These are phyloP conservation scores for Syncerus caffer DNA, from an alignment of 2,797 vertebrate species.

Conservation along the genomic window DNA sequence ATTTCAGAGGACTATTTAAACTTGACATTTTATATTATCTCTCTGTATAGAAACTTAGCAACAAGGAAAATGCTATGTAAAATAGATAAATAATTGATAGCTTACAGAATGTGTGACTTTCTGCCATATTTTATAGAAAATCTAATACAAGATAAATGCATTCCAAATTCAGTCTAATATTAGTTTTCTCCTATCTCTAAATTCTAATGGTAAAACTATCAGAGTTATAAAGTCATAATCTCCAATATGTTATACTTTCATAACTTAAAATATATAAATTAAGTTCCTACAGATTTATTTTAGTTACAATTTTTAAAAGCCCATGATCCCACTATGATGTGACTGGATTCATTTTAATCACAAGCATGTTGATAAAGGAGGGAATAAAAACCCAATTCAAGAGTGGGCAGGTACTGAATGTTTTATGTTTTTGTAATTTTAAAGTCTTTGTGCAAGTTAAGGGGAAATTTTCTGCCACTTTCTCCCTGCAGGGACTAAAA, in stretches of 20 bases:
- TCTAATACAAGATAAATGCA: not conserved
- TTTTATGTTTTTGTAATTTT: slow-evolving; percentile 23
- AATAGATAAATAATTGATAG: slow-evolving; percentile 17
- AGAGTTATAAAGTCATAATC: not conserved
- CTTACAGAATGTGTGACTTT: slow-evolving; percentile 4
- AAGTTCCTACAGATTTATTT: not conserved
- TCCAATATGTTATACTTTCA: not conserved
- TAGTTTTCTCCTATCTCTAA: not conserved
- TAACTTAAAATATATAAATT: not conserved
- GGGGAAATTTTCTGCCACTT: not conserved
- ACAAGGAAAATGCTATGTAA: not conserved
- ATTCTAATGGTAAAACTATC: not conserved
- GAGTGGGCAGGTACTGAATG: not conserved
- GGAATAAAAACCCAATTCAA: not conserved
- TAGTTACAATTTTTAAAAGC: slow-evolving; percentile 11
- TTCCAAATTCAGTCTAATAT: slow-evolving; percentile 21
- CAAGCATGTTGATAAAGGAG: not conserved
- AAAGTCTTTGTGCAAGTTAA: slow-evolving; percentile 19
- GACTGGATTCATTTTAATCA: not conserved
- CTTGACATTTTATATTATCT: slow-evolving; percentile 1
- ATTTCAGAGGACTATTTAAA: not conserved
- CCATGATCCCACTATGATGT: not conserved
- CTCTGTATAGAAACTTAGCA: not conserved
- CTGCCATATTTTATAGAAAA: not conserved
- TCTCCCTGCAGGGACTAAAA: slow-evolving; percentile 40